Evolutionary conservation across 2,113 vertebrate species (phyloP), one percentile per base, ranked within the genome.

Genomic region (Mormyrus iriodes): DNA sequence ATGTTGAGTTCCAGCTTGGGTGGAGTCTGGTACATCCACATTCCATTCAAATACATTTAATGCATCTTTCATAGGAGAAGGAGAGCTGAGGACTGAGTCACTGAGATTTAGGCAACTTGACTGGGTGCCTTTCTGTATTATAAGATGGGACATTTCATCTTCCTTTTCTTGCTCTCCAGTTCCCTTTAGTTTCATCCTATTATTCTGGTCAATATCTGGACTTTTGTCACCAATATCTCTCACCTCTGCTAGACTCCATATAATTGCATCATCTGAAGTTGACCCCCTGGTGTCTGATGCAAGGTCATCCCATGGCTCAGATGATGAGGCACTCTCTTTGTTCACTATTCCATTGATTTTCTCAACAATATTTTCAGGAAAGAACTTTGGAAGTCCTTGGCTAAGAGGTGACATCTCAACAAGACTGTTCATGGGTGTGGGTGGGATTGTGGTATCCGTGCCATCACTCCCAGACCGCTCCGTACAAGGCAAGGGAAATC

Each of bases 401-500:
- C 94, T 95, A 55, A 97, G 93, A 21, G 97, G 96, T 88, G 97
- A 96, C 86, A 93, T 96, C 91, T 97, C 97, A 52, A 96, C 96
- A 92, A 98, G 94, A 89, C 97, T 98, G 89, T 98, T 99, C 94
- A 96, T 95, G 39, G 97, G 97, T 87, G 97, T 97, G 90, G 96
- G 97, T 88, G 97, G 97, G 89, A 97, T 94, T 89, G 95, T 95
- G 49, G 94, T 94, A 46, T 97, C 96, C 83, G 58, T 85, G 90
- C 91, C 94, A 91, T 94, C 94, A 61, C 94, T 82, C 61, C 61
- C 44, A 85, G 79, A 61, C 86, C 1, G 92, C 61, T 92, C 95
- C 93, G 9, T 31, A 35, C 93, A 92, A 5, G 94, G 93, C 92
- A 92, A 92, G 31, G 35, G 48, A 88, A 93, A 93, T 84, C 93